A percentile compares a stretch with the other conserved stretches of the same genome.
Conservation (phyloP, 2,888 invertebrate genomes). For the Drosophila flavopinicola region DNA sequence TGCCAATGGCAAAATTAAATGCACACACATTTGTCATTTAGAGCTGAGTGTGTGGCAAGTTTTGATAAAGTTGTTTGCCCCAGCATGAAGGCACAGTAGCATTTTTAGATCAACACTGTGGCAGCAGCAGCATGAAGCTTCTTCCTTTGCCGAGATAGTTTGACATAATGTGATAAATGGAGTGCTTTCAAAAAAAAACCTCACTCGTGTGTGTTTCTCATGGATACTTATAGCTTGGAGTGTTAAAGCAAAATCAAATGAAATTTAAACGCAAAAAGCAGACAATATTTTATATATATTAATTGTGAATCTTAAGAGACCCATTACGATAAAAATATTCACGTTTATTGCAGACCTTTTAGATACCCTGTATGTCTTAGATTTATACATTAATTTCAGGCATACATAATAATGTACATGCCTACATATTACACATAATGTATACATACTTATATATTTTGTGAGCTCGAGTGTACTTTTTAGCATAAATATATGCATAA, state of each 20-base stretch:
- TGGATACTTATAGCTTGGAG: background rate
- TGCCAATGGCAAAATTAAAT: background rate
- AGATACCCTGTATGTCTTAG: too few relatives aligned
- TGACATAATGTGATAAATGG: conserved; percentile 22
- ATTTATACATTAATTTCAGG: too few relatives aligned
- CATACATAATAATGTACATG: too few relatives aligned
- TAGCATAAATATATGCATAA: background rate
- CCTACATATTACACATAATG: too few relatives aligned
- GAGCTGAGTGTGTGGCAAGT: conserved; percentile 6
- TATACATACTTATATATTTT: background rate
- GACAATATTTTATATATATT: background rate
- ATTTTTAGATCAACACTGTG: conserved; percentile 2
- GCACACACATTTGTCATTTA: conserved; percentile 11
- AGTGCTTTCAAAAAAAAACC: background rate
- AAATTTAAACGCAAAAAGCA: background rate
- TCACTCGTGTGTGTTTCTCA: background rate
- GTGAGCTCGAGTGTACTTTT: background rate
- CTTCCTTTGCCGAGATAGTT: conserved; percentile 4
- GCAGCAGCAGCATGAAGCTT: background rate
- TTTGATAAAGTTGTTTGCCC: conserved; percentile 7
- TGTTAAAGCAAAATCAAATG: background rate
- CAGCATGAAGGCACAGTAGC: background rate
- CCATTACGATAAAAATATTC: background rate
- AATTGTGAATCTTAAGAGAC: background rate
- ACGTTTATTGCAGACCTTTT: too few relatives aligned